Evolutionary conservation across 2,113 vertebrate genomes (phyloP).

Genomic region (Amblyornis subalaris): DNA sequence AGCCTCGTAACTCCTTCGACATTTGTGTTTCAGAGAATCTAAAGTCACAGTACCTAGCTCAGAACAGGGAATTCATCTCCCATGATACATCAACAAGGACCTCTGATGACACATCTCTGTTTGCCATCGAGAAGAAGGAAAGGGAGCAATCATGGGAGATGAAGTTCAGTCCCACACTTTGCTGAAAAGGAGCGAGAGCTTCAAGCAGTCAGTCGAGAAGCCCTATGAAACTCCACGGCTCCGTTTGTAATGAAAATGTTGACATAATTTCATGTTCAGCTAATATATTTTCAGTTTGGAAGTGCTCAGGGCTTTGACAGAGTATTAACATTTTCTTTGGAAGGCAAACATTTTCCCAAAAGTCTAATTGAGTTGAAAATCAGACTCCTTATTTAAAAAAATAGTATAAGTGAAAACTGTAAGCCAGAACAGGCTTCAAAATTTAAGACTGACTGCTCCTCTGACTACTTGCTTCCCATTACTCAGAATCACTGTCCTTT

Average conservation of each 20-base stretch:
- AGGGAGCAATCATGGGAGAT: neutral
- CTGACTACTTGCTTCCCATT: neutral
- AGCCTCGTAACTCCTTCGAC: neutral
- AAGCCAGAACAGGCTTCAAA: constrained; percentile 8
- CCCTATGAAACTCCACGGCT: neutral
- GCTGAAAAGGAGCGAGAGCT: neutral
- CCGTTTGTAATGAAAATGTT: constrained; percentile 27
- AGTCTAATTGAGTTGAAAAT: constrained; percentile 46
- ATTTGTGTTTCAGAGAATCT: neutral
- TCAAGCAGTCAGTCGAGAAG: neutral
- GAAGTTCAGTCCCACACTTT: neutral
- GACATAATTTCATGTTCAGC: constrained; percentile 47
- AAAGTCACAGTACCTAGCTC: neutral
- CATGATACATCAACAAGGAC: neutral
- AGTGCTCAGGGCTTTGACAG: constrained; percentile 45
- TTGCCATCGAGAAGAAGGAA: neutral
- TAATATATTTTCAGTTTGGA: constrained; percentile 56
- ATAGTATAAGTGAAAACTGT: neutral
- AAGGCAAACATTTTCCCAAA: constrained; percentile 53
- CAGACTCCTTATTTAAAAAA: constrained; percentile 19
- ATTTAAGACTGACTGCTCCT: neutral
- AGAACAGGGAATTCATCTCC: neutral
- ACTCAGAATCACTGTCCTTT: neutral
- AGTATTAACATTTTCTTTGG: constrained; percentile 60
- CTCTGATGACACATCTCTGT: neutral